Conservation (phyloP, 1,140 invertebrate genomes). For the Drosophila takahashii region DNA sequence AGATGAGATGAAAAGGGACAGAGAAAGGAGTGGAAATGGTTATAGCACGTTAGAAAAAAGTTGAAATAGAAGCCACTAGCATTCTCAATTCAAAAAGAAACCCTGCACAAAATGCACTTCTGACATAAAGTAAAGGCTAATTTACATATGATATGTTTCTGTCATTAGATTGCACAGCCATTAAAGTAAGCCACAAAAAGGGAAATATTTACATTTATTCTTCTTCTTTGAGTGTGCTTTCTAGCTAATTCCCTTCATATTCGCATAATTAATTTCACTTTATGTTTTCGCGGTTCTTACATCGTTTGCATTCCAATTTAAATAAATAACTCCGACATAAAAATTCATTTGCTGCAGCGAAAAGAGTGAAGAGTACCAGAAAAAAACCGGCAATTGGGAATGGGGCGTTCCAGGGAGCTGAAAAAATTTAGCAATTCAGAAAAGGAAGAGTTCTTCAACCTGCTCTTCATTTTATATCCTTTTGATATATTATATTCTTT, state of each 20-base stretch:
- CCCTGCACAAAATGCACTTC: too few species aligned
- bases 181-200: slow-evolving; percentile 2
- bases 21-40: background rate
- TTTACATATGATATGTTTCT: slow-evolving; percentile 11
- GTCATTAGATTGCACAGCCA: background rate
- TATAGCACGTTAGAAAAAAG: background rate
- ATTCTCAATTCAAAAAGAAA: too few species aligned
- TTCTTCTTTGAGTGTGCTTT: too few species aligned
- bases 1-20: slow-evolving; percentile 11
- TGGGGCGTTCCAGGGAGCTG: background rate
- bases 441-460: background rate
- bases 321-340: slow-evolving; percentile 44
- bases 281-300: slow-evolving; percentile 8
- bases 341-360: slow-evolving; percentile 34
- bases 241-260: slow-evolving; percentile 19
- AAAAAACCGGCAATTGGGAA: slow-evolving; percentile 9
- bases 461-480: background rate
- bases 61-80: background rate
- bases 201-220: background rate
- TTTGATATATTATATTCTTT: too few species aligned
- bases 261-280: slow-evolving; percentile 26
- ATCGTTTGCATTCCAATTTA: slow-evolving; percentile 17
- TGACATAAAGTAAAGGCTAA: background rate
- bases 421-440: slow-evolving; percentile 34
- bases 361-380: slow-evolving; percentile 1